Percentiles rank a stretch among this genome's conserved stretches.
Evolutionary conservation across 2,888 invertebrate species (phyloP).

Genomic region (Orthosia gothica): DNA sequence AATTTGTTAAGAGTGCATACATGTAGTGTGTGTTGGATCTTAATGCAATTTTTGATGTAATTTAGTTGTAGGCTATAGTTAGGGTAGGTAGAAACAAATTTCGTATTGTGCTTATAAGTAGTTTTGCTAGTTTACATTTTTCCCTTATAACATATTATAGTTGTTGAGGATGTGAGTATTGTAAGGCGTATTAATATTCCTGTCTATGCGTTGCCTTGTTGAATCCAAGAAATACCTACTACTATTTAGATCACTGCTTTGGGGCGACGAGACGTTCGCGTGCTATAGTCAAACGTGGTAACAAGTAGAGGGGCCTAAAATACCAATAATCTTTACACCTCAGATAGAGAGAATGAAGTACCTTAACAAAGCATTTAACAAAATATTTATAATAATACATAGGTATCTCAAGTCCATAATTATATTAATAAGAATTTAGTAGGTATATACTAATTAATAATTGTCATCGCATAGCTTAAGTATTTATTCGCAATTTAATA

Average conservation of each 20-base stretch:
- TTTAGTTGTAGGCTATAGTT: conserved; percentile 37
- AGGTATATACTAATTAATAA: conserved; percentile 1
- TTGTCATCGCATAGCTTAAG: conserved; percentile 20
- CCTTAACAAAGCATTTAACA: conserved; percentile 40
- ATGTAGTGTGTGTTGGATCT: conserved; percentile 26
- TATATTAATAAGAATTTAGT: conserved; percentile 27
- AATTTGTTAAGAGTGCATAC: conserved; percentile 22
- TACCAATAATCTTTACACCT: conserved; percentile 18
- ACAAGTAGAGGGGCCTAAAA: conserved; percentile 22
- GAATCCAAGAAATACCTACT: conserved; percentile 28
- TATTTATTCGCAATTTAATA: conserved; percentile 12
- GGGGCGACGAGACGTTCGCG: not conserved
- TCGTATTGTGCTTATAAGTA: conserved; percentile 64
- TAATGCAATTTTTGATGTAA: conserved; percentile 42
- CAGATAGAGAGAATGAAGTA: conserved; percentile 45
- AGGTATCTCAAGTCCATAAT: conserved; percentile 45
- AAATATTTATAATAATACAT: conserved; percentile 36
- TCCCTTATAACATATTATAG: conserved; percentile 28
- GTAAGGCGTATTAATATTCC: conserved; percentile 17
- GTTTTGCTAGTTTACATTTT: conserved; percentile 65
- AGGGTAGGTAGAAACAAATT: conserved; percentile 66
- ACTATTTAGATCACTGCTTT: not conserved
- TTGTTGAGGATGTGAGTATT: conserved; percentile 24
- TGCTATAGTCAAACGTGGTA: not conserved
- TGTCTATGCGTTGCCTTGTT: conserved; percentile 43